Percentiles rank a stretch among this genome's conserved stretches.
phyloP scores from a whole-genome alignment of 23 tunicate genomes.

The Ascidia mentula region DNA sequence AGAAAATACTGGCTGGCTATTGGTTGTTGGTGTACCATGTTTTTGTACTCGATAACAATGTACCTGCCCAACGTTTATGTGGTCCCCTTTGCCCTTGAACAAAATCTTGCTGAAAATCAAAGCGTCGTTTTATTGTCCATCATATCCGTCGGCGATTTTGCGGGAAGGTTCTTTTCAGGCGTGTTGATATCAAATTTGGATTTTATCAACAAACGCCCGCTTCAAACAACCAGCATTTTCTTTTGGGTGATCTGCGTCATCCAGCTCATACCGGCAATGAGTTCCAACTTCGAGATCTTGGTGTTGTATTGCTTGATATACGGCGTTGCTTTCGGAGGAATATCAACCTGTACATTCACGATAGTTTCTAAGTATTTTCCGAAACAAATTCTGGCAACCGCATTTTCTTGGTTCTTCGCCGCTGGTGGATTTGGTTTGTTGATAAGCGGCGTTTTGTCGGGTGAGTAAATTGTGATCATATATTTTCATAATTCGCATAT shows the following conservation, averaged over 20 bases:
- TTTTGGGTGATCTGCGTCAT: not conserved
- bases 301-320: not conserved
- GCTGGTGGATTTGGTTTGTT: not conserved
- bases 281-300: not conserved
- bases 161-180: slow-evolving; percentile 1
- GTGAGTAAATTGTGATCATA: not conserved
- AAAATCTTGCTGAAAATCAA: slow-evolving; percentile 15
- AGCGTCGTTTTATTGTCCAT: slow-evolving; percentile 44
- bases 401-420: not conserved
- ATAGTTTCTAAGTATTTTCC: not conserved
- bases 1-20: not conserved
- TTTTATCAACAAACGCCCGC: not conserved
- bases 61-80: slow-evolving; percentile 39
- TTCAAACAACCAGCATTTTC: not conserved
- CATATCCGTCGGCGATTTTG: slow-evolving; percentile 54
- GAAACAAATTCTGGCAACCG: not conserved
- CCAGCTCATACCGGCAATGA: not conserved
- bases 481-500: not conserved
- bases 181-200: not conserved
- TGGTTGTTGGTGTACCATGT: not conserved
- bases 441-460: not conserved
- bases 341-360: not conserved
- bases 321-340: not conserved
- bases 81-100: slow-evolving; percentile 42
- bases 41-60: not conserved